phyloP scores from a whole-genome alignment of 1,140 invertebrate genomes.

The Aphidius ervi region DNA sequence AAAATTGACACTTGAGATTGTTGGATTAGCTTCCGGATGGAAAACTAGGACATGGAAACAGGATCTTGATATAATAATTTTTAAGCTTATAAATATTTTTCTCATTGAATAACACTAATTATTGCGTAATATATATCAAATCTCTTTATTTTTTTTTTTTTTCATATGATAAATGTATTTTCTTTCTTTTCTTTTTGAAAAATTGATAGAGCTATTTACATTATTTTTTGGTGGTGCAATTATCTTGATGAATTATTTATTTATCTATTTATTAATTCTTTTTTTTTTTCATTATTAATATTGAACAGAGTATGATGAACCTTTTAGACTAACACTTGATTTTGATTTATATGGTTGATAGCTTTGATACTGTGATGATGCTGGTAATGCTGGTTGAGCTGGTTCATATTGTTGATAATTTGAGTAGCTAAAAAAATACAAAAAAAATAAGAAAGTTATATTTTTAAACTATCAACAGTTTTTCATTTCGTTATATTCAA shows the following conservation, averaged over 20 bases:
- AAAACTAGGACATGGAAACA: too few species aligned
- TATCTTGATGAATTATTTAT: neutral
- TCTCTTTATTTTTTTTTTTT: neutral
- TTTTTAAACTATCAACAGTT: neutral
- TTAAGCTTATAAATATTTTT: too few species aligned
- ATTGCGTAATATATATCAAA: too few species aligned
- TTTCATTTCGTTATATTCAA: too few species aligned
- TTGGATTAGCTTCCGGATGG: too few species aligned
- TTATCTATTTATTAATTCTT: neutral
- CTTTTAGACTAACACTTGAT: slow-evolving; percentile 44
- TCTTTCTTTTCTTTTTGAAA: neutral
- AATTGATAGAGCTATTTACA: slow-evolving; percentile 7
- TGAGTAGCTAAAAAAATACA: slow-evolving; percentile 2
- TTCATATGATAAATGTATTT: neutral
- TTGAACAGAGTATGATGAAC: slow-evolving; percentile 63
- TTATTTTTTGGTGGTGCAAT: neutral
- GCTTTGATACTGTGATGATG: slow-evolving; percentile 36
- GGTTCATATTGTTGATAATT: slow-evolving; percentile 26
- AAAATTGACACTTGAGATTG: neutral
- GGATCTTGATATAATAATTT: too few species aligned
- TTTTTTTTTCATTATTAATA: slow-evolving; percentile 50
- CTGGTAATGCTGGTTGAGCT: slow-evolving; percentile 25
- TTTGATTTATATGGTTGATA: slow-evolving; percentile 38
- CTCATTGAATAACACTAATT: too few species aligned
- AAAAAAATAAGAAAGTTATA: slow-evolving; percentile 5